Evolutionary conservation across 1,140 invertebrate genomes (phyloP), one percentile per base, ranked within the genome.

Genomic region (Diachasma alloeum): DNA sequence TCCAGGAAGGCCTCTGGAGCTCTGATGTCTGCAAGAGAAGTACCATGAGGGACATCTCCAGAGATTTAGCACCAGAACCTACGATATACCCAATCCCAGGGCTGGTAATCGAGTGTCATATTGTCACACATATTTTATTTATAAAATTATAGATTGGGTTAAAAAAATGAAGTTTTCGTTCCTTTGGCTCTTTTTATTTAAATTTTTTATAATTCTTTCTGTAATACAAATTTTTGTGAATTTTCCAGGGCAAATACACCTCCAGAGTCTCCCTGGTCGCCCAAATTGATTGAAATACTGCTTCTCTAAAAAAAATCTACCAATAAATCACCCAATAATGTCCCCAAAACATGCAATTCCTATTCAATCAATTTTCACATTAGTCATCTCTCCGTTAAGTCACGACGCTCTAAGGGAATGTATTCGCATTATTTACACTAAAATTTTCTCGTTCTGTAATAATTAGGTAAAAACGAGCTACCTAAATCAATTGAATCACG

Each of bases 1-100:
- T 93, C 42, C 92, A 93, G 79, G 87, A 91, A 77, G 93, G 93
- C 5, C 83, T 89, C 67, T 93, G 93, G 93, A 44, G 76, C 8
- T 73, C 87, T 31, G 89, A 91, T 79, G 75, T 87, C 11, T 92
- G 91, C 75, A 82, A 91, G 36, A 86, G 77, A 70, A 92, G 91
- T 37, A 90, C 84, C 46, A 90, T 93, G 77, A 81, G 81, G 9
- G 92, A 93, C 79, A 91, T 92, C 11, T 92, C 88, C 76, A 85
- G 92, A 72, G 92, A 93, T 78, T 90, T 87, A 48, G 91, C 90
- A 67, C 79, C 84, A 17, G 15, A 78, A 15, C 91, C 92, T 10
- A 91, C 92, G 0, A 78, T 83, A 26, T 92, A 91, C 86, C 90
- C 91, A 1, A 92, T 93, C 79, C 89, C 87, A 63, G 73, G 76